Conservation (phyloP, 2,888 invertebrate species). For the Hypselothyrea guttata region DNA sequence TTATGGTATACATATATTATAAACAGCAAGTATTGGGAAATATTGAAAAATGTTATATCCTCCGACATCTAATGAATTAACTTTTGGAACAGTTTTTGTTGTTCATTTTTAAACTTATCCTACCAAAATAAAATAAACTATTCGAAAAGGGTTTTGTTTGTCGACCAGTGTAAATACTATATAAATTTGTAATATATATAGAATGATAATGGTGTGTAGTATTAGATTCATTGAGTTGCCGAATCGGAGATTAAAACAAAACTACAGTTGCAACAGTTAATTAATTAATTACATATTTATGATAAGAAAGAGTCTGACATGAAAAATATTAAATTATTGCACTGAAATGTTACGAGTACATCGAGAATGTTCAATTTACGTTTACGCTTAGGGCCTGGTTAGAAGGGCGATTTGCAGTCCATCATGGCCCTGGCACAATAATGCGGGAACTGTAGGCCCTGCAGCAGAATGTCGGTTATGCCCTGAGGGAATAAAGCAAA, state of each 20-base stretch:
- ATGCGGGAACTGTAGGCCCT: slow-evolving; percentile 88
- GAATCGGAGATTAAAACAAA: slow-evolving; percentile 31
- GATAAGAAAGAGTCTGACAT: slow-evolving; percentile 39
- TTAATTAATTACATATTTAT: slow-evolving; percentile 64
- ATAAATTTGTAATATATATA: slow-evolving; percentile 15
- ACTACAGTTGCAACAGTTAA: slow-evolving; percentile 36
- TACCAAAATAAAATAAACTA: too few relatives aligned
- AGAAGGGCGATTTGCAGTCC: slow-evolving; percentile 84
- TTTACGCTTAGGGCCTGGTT: background rate
- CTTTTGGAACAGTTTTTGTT: too few relatives aligned
- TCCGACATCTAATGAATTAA: too few relatives aligned
- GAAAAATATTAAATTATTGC: slow-evolving; percentile 27
- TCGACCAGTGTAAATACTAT: too few relatives aligned
- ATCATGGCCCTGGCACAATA: slow-evolving; percentile 88
- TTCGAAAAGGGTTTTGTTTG: too few relatives aligned
- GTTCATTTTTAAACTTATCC: too few relatives aligned
- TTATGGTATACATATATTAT: too few relatives aligned
- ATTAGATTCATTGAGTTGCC: slow-evolving; percentile 34
- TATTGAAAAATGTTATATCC: too few relatives aligned
- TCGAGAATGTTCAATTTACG: background rate
- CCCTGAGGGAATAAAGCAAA: slow-evolving; percentile 84
- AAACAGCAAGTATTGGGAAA: too few relatives aligned
- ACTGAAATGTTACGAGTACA: slow-evolving; percentile 32
- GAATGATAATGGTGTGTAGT: slow-evolving; percentile 4
- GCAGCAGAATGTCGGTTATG: slow-evolving; percentile 86